A percentile compares a stretch with the other conserved stretches of the same genome.
phyloP scores from a whole-genome alignment of 2,113 vertebrate genomes.

The Pelmatolapia mariae region DNA sequence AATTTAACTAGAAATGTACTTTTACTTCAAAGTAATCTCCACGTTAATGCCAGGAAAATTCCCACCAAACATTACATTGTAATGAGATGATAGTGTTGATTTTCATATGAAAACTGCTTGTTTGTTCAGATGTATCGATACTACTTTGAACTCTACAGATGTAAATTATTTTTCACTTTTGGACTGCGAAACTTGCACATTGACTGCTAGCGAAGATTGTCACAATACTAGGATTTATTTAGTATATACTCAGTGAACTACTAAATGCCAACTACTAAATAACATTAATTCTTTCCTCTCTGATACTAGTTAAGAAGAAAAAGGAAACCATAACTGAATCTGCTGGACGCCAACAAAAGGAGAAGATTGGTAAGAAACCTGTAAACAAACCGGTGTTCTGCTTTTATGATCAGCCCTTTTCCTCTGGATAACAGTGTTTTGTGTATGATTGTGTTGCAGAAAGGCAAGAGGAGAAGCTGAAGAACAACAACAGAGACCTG shows the following conservation, averaged over 20 bases:
- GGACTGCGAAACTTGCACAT: background rate
- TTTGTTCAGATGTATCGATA: background rate
- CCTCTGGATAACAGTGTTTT: background rate
- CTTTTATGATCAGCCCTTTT: background rate
- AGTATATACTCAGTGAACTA: too few species aligned
- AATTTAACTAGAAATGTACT: background rate
- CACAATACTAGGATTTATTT: background rate
- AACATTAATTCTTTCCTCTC: constrained; percentile 2
- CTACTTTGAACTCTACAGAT: background rate
- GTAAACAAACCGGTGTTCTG: background rate
- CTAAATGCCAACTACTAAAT: too few species aligned
- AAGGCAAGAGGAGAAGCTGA: constrained; percentile 96
- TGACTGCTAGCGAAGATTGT: background rate
- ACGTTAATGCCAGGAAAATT: background rate
- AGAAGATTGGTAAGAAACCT: constrained; percentile 88
- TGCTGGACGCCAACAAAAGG: constrained; percentile 94
- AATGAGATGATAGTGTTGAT: background rate
- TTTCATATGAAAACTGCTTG: background rate
- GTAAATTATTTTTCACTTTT: too few species aligned
- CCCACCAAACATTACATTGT: background rate
- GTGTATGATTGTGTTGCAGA: constrained; percentile 69
- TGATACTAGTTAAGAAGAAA: constrained; percentile 90
- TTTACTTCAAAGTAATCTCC: background rate
- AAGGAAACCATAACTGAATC: constrained; percentile 98
- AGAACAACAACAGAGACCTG: constrained; percentile 97